Base-by-base conservation (phyloP, 2,797 vertebrate species). In the Lithobates sylvaticus region DNA sequence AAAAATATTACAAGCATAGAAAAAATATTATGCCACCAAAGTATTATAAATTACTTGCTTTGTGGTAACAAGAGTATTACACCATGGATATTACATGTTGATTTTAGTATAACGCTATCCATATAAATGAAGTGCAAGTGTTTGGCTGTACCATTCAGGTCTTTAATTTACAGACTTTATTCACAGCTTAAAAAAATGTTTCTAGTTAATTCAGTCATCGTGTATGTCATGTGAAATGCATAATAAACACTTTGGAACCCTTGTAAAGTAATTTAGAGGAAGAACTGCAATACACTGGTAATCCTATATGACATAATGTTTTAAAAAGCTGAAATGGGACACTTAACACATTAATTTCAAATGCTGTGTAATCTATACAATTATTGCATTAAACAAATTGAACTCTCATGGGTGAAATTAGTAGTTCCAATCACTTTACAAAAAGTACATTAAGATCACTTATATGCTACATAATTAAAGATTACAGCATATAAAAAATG, bases 201-300 rank as follows among this genome's bases (percentile, higher is more conserved):
- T 39, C 39, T 39, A 39, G 39, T 39, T 39, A 27, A 67, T 67
- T 26, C 65, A 26, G 12, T 67, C 65, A 67, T 27, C 65, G 15
- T 67, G 39, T 76, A 61, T 67, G 72, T 69, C 73, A 83, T 83
- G n/a, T 74, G 34, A 58, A 74, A 71, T 74, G 58, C 76, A 76
- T 76, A 39, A 76, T 50, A 76, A 76, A 67, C 73, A 76, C 72
- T 69, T 42, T 13, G n/a, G 65, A 76, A 83, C 54, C 73, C 26
- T 50, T 76, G 81, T 27, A 83, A 67, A 75, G 58, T 54, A 44
- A 83, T 74, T 74, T 32, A 58, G 32, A 73, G 5, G 21, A 44
- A n/a, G 5, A 23, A 23, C 72, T 75, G 39, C 26, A 67, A 26
- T 82, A 73, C 68, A 82, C 47, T 73, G n/a, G 50, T 72, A 82